Conservation (phyloP, 2,113 vertebrate species). For the Atractosteus spatula region DNA sequence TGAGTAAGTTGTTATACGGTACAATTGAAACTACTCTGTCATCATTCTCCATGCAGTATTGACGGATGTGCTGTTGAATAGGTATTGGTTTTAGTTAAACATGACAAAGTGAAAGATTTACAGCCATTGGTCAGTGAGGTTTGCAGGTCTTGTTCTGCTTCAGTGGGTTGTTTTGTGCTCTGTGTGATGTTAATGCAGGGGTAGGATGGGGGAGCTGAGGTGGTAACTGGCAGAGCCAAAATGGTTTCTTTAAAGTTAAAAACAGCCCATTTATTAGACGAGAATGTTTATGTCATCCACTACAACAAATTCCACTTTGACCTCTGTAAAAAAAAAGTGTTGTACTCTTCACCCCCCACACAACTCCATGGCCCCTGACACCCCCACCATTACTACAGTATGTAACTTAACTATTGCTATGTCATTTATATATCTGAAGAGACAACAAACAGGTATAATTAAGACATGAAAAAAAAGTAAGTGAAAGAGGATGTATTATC, state of each 20-base stretch:
- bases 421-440: no score
- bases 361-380: no score
- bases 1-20: conserved; percentile 65
- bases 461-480: no score
- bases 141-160: conserved; percentile 38
- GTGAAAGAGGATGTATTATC: no score
- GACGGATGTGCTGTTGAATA: conserved; percentile 66
- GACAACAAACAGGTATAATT: no score
- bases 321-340: no score
- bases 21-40: conserved; percentile 61
- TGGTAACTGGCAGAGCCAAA: conserved; percentile 30
- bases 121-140: conserved; percentile 45
- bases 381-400: no score
- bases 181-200: conserved; percentile 34
- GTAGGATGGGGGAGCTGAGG: conserved; percentile 32
- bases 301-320: no score
- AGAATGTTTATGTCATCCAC: no score
- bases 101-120: conserved; percentile 62
- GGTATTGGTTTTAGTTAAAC: conserved; percentile 72
- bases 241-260: conserved; percentile 34
- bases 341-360: no score
- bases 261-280: conserved; percentile 31
- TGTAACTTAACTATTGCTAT: no score
- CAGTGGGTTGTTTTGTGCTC: conserved; percentile 32
- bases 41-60: conserved; percentile 47